phyloP scores from a whole-genome alignment of 2,888 invertebrate species.

The Antitype chi region DNA sequence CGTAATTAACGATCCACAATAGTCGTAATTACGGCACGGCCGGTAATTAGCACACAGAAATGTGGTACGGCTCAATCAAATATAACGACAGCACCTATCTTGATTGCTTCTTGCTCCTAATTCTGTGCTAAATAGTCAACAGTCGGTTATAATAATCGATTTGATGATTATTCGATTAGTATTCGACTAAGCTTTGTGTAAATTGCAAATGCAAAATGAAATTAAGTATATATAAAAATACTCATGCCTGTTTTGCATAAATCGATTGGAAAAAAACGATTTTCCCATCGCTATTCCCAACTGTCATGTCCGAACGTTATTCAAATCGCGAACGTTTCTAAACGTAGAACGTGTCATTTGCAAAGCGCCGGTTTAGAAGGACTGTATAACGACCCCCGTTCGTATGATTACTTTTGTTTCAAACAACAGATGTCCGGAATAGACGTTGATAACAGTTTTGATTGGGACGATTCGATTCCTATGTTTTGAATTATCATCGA shows the following conservation, averaged over 20 bases:
- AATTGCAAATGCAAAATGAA: background rate
- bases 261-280: constrained; percentile 49
- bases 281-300: constrained; percentile 56
- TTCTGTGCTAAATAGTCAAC: constrained; percentile 38
- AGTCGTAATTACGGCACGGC: constrained; percentile 48
- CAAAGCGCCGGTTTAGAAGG: constrained; percentile 64
- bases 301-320: constrained; percentile 62
- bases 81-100: constrained; percentile 62
- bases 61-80: constrained; percentile 65
- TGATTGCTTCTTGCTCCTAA: constrained; percentile 48
- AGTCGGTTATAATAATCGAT: constrained; percentile 34
- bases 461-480: constrained; percentile 61
- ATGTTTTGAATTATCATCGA: constrained; percentile 58
- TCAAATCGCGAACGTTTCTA: constrained; percentile 69
- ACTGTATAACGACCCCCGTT: constrained; percentile 71
- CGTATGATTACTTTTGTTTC: constrained; percentile 79
- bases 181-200: background rate
- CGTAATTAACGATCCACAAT: constrained; percentile 58
- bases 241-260: constrained; percentile 17
- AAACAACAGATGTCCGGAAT: constrained; percentile 78
- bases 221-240: constrained; percentile 12
- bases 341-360: constrained; percentile 72
- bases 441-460: constrained; percentile 64
- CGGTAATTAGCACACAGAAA: constrained; percentile 67
- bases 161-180: constrained; percentile 23